Conservation (phyloP, 2,888 invertebrate species). For the Phragmatobia fuliginosa region DNA sequence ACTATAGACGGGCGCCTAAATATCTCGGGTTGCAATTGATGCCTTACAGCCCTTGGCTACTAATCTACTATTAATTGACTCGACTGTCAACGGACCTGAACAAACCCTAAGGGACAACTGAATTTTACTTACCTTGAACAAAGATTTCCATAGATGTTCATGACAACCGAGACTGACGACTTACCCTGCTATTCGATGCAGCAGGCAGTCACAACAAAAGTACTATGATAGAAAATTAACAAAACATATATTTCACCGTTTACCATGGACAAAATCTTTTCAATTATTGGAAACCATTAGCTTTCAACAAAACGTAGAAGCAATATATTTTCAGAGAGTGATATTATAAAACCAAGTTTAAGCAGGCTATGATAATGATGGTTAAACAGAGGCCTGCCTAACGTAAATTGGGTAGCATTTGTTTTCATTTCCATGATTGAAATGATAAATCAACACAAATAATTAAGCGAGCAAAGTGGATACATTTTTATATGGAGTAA, state of each 20-base stretch:
- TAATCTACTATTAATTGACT: no score
- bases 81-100: no score
- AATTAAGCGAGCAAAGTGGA: slow-evolving; percentile 1
- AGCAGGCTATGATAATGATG: slow-evolving; percentile 10
- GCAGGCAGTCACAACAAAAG: no score
- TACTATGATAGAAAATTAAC: no score
- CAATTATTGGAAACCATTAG: slow-evolving; percentile 3
- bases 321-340: slow-evolving; percentile 5
- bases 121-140: no score
- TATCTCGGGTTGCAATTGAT: no score
- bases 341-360: slow-evolving; percentile 13
- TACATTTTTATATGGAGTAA: not conserved
- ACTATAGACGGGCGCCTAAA: no score
- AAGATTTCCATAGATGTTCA: no score
- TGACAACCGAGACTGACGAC: no score
- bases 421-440: slow-evolving; percentile 8
- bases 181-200: no score
- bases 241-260: not conserved
- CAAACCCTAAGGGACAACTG: no score
- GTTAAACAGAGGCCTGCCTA: slow-evolving; percentile 10
- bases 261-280: not conserved
- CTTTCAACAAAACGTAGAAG: slow-evolving; percentile 8
- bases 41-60: no score
- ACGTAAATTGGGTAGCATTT: slow-evolving; percentile 2
- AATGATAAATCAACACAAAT: slow-evolving; percentile 17